A percentile compares a stretch with the other conserved stretches of the same genome.
phyloP scores from a whole-genome alignment of 2,888 invertebrate genomes.

The Synergus japonicus region DNA sequence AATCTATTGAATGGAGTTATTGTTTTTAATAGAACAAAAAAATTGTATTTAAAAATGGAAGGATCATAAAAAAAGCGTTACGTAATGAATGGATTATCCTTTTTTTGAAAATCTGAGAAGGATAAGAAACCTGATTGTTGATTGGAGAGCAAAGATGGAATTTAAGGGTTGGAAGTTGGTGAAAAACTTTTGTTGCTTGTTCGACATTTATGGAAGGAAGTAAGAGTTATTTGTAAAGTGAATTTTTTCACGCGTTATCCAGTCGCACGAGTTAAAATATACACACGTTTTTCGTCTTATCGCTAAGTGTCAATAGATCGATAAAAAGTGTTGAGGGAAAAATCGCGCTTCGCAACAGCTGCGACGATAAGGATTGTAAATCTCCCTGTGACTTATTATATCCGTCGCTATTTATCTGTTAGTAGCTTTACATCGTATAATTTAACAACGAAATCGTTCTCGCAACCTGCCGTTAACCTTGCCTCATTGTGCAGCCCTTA shows the following conservation, averaged over 20 bases:
- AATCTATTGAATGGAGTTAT: no score
- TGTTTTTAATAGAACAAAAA: no score
- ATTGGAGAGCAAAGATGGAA: conserved; percentile 12
- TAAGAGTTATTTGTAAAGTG: conserved; percentile 36
- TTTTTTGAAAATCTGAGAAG: neutral
- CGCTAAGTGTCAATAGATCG: conserved; percentile 51
- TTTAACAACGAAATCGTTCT: conserved; percentile 38
- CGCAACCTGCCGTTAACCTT: conserved; percentile 37
- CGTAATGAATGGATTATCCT: no score
- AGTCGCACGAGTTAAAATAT: conserved; percentile 40
- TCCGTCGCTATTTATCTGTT: conserved; percentile 39
- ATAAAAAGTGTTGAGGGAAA: conserved; percentile 37
- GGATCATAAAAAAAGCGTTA: no score
- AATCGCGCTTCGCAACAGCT: conserved; percentile 27
- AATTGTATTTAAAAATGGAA: no score
- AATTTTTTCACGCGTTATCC: conserved; percentile 40
- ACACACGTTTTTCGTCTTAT: conserved; percentile 40
- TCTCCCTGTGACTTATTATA: conserved; percentile 33
- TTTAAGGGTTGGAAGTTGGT: conserved; percentile 25
- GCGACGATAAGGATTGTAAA: conserved; percentile 35
- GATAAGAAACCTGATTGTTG: neutral
- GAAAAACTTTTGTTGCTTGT: conserved; percentile 31
- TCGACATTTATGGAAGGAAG: conserved; percentile 33
- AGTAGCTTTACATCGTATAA: conserved; percentile 35
- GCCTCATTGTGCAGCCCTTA: conserved; percentile 34